Evolutionary conservation across 2,113 vertebrate species (phyloP).

Genomic region (Sapayoa aenigma): DNA sequence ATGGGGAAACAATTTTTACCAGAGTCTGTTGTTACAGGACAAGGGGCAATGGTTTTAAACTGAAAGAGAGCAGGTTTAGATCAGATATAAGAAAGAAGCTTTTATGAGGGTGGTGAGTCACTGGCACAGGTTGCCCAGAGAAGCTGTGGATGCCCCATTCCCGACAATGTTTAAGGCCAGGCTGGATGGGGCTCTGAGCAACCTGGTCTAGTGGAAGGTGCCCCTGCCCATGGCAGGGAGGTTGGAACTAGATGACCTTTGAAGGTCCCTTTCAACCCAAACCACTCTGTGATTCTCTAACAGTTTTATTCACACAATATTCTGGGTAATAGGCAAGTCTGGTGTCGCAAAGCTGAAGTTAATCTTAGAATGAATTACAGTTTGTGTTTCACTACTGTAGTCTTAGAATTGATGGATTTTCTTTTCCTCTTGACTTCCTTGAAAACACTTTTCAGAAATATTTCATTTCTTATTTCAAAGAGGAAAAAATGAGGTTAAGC

Average conservation of each 20-base stretch:
- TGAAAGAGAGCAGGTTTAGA: neutral
- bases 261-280: neutral
- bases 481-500: neutral
- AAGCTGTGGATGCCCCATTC: neutral
- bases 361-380: neutral
- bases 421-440: neutral
- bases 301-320: neutral
- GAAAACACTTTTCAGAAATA: neutral
- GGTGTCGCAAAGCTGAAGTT: neutral
- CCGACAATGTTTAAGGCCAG: neutral
- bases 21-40: neutral
- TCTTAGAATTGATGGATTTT: neutral
- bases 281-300: neutral
- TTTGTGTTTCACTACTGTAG: neutral
- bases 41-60: neutral
- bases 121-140: neutral
- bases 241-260: neutral
- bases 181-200: neutral
- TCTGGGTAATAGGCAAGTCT: neutral
- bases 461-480: constrained; percentile 7
- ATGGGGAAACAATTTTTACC: neutral
- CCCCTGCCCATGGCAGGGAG: neutral
- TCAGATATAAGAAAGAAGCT: neutral
- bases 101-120: neutral
- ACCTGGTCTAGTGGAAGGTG: neutral